A percentile compares a stretch with the other conserved stretches of the same genome.
Evolutionary conservation across 30 jellyfish, hydroid and myxozoan genomes (phyloP).

Genomic region (Aurelia sp.): DNA sequence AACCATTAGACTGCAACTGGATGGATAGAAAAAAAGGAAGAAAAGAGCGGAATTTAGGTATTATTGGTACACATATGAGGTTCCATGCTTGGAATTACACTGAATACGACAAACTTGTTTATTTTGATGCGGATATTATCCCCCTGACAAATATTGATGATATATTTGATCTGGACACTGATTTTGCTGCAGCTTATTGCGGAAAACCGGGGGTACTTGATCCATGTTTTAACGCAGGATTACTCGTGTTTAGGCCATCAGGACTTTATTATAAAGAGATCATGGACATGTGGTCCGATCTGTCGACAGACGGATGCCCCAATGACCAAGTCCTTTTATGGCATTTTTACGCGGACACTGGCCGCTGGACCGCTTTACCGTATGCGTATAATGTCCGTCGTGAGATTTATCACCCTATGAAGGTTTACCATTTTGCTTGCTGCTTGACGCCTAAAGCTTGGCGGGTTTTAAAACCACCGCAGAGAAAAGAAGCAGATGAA

Average conservation of each 20-base stretch:
- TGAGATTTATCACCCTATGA: constrained; percentile 93
- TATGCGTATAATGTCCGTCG: constrained; percentile 96
- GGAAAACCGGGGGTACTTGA: constrained; percentile 96
- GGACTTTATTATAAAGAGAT: constrained; percentile 56
- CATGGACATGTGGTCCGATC: constrained; percentile 93
- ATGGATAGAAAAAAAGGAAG: constrained; percentile 93
- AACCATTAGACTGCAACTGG: constrained; percentile 97
- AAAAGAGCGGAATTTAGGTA: constrained; percentile 85
- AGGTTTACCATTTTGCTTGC: constrained; percentile 97
- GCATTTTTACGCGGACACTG: constrained; percentile 97
- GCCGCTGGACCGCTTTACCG: constrained; percentile 93
- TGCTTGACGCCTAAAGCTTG: constrained; percentile 96
- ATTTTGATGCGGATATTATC: constrained; percentile 92
- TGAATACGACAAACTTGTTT: constrained; percentile 62
- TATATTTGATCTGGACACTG: constrained; percentile 85
- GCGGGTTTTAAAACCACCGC: constrained; percentile 73
- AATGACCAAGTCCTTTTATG: constrained; percentile 94
- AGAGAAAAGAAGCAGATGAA: constrained; percentile 23
- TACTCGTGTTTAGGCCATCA: constrained; percentile 83
- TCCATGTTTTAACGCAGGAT: constrained; percentile 98
- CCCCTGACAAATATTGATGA: constrained; percentile 90
- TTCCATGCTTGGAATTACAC: constrained; percentile 98
- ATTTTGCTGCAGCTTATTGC: constrained; percentile 93
- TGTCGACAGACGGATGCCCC: constrained; percentile 84
- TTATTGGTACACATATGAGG: constrained; percentile 98